Evolutionary conservation across 2,113 vertebrate genomes (phyloP), one percentile per base, ranked within the genome.

Genomic region (Vulpes vulpes): DNA sequence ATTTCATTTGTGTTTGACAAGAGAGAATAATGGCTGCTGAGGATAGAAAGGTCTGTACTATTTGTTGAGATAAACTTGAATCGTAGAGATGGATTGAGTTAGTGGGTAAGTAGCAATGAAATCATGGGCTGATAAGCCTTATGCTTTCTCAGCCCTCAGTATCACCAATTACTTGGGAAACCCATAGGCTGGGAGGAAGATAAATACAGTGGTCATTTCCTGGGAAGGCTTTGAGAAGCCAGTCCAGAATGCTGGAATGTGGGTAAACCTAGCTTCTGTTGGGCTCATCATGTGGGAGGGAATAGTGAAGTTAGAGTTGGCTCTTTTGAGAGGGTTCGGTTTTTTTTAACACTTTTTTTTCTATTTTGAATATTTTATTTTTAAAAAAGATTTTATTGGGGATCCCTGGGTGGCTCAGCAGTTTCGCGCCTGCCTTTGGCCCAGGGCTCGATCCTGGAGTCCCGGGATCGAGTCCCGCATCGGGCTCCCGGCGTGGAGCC

Each of bases 341-440:
- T 59, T 87, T 94, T 92, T 64, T 84, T 86, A 93, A 84, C 57
- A 60, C 49, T 88, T 23, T 51, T 23, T 51, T 64, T 88, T 94
- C 14, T 57, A 17, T 91, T 93, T 30, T 89, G 53, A 87, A 59
- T 90, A 43, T 43, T 43, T 43, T 43, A 43, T 43, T 43, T 43
- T 43, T 43, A 5, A 43, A 43, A 43, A 43, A 43, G 6, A 43
- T 43, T 43, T 43, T 43, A 43, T 43, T 6, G 43, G 43, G 43
- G 7, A 43, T 43, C 7, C 43, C 43, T 43, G 43, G 43, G 43
- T 43, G 43, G 43, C 43, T 43, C 43, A 43, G 43, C 43, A 7
- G 43, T 43, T 43, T 43, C 5, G 7, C 43, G 43, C 43, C 43
- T 43, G 43, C 43, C 43, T 43, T 43, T 43, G 43, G 43, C 43